Base-by-base conservation (phyloP, 2,797 vertebrate species). In the Sarcoramphus papa region DNA sequence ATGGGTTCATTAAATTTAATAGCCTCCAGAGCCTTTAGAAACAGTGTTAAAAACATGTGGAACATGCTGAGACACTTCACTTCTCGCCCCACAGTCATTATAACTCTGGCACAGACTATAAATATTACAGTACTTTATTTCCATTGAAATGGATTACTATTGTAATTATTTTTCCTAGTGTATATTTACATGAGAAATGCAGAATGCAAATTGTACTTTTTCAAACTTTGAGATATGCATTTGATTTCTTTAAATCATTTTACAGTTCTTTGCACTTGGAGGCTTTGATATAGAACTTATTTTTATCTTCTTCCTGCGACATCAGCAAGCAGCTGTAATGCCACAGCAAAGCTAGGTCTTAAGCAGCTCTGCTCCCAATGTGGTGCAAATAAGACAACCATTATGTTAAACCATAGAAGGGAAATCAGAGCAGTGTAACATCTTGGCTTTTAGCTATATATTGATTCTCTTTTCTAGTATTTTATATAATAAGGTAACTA, bases 1-100 rank as follows among this genome's bases (percentile, higher is more conserved):
- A 99, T 99, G 99, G 98, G 98, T 98, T 98, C 98, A 99, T 99
- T 98, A 99, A 98, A 98, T 98, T 98, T 99, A 98, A 98, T 98
- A 98, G 98, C 97, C 98, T 98, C 98, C 97, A 98, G 98, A 98
- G 98, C 98, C 98, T 98, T 98, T 97, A 97, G 97, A 97, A 98
- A 98, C 97, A 96, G 96, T 98, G 98, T 98, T 98, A 98, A 97
- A 97, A 98, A 98, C 98, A 98, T 98, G 98, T 97, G 98, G 98
- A 98, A 98, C 98, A 98, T 98, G 98, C 98, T 98, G 98, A 95
- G 98, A 98, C 97, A 98, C 98, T 98, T 98, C 98, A 97, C 97
- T 98, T 98, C 97, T 98, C 97, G 85, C 98, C 98, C 97, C 95
- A 86, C 94, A 98, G 97, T 98, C 98, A 98, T 98, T 98, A 98